Base-by-base conservation (phyloP, 1,140 invertebrate genomes). In the Panulirus ornatus region DNA sequence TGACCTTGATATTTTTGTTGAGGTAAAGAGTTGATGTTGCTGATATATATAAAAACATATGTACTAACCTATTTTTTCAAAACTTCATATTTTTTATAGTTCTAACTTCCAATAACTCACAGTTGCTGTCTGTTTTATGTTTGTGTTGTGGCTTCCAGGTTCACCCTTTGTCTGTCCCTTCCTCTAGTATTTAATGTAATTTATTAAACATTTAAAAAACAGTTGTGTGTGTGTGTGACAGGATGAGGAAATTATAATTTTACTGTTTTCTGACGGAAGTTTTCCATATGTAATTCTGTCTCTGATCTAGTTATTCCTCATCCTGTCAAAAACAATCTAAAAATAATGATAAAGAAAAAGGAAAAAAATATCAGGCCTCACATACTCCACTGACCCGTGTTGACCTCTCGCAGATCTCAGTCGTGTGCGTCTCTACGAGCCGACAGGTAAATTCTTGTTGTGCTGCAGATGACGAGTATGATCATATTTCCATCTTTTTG, bases 361-460 rank as follows among this genome's bases (percentile, higher is more conserved):
- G 42, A n/a, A 44, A 30, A 58, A 54, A 54, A 36, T 30, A 3
- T 47, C 22, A 1, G 78, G 27, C 51, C 76, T 58, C 9, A 2
- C 38, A 38, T 34, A 22, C 27, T 81, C 6, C 30, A 47, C 84
- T 89, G 79, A 89, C 75, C 58, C 5, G 78, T 82, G 70, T 89
- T 89, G 88, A 79, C 79, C 88, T 89, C 88, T 83, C 88, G 58
- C 88, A 89, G 88, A 71, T 89, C 88, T 40, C 88, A 81, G 58
- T 47, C 36, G 40, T 83, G 58, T 40, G 30, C 78, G 42, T 89
- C 51, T n/a, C 76, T 89, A 34, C 88, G 63, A 34, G 19, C 44
- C 9, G 81, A 83, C 66, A 86, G 84, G 84, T 86, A 86, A 86
- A 11, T 79, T 2, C 76, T 11, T 22, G 22, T 11, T 34, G 40